Base-by-base conservation (phyloP, 2,888 invertebrate species). In the Caenorhabditis imperialis region DNA sequence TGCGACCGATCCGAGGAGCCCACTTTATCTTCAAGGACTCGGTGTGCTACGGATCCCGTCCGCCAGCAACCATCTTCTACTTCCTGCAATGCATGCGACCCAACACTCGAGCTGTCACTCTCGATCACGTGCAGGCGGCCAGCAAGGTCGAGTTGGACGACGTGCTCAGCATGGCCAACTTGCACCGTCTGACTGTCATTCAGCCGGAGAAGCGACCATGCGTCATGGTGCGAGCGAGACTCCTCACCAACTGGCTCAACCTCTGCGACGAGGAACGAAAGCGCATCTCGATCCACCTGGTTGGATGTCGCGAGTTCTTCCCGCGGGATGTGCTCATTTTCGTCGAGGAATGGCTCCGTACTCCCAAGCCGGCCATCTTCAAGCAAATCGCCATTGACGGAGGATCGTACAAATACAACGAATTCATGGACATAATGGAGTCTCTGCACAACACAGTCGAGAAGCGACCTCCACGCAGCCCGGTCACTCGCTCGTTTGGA, bases 1-100 rank as follows among this genome's bases (percentile, higher is more conserved):
- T 75, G 14, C 16, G 18, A 6, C 6, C 30, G 3, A 37, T 75
- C 12, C 55, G 61, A 12, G 25, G 42, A 14, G 62, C 47, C 38
- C 75, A 75, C 53, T 71, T 47, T 37, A 54, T 61, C 14, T 75
- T 75, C 65, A 67, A 62, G 20, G 75, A 75, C 40, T 65, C 51
- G 20, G 48, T 54, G 4, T 75, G 75, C n/a, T 75, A 75, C 27
- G 50, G 53, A 35, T 42, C 61, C n/a, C 51, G 75, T 27, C 75
- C 75, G 5, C 63, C 70, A 38, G 61, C 37, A 14, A 53, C 61
- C 35, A 60, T 75, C 42, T 75, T 75, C 55, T 75, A 67, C 27
- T 75, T 75, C 51, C 22, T 75, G 27, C 22, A 44, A 18, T 40
- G 69, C 63, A 57, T 74, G 61, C 47, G 53, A 4, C 4, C 6